Evolutionary conservation across 2,797 vertebrate genomes (phyloP).

Genomic region (Pyrrhura leucotis): DNA sequence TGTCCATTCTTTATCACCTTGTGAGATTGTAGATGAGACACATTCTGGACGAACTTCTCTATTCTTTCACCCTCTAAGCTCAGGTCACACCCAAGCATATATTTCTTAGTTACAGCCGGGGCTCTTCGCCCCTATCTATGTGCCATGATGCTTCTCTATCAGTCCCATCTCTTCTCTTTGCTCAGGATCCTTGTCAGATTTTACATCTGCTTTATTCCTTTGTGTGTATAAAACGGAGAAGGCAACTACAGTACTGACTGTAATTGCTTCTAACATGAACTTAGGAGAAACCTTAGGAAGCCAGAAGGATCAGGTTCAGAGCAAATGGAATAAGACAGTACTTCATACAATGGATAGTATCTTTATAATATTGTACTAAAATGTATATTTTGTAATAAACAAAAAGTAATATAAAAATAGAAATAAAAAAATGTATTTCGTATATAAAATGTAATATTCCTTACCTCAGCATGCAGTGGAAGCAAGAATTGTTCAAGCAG

Average conservation of each 20-base stretch:
- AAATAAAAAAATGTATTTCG: not conserved
- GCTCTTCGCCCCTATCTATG: not conserved
- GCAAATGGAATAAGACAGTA: not conserved
- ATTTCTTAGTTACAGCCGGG: not conserved
- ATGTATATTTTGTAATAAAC: not conserved
- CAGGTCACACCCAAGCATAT: rapidly evolving
- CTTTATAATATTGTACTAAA: not conserved
- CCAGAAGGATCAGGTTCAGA: not conserved
- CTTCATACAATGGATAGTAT: not conserved
- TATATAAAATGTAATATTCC: not conserved
- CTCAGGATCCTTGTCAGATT: not conserved
- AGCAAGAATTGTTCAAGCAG: not conserved
- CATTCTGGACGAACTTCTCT: not conserved
- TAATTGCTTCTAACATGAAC: not conserved
- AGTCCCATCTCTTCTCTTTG: not conserved
- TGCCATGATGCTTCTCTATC: not conserved
- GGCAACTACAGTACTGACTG: rapidly evolving
- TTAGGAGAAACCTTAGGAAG: not conserved
- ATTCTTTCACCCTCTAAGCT: not conserved
- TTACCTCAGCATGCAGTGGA: not conserved
- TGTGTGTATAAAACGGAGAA: not conserved
- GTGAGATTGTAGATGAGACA: not conserved
- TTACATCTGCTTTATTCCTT: not conserved
- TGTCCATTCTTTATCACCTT: not conserved
- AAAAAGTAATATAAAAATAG: not conserved